Conservation (phyloP, 2,888 invertebrate genomes). For the Rosalia funebris region DNA sequence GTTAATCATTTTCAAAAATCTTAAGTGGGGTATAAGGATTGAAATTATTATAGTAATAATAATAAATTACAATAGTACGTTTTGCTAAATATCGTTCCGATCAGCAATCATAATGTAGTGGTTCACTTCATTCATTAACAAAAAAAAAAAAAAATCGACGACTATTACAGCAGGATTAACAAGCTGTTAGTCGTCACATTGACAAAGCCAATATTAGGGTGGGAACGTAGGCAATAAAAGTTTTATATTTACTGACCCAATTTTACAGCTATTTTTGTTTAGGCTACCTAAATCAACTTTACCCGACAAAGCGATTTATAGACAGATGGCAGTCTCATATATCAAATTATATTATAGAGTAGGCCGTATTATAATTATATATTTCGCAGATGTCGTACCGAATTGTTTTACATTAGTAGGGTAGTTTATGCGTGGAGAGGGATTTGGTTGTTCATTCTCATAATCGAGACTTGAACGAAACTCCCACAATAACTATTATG, state of each 20-base stretch:
- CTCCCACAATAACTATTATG: not conserved
- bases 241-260: conserved; percentile 4
- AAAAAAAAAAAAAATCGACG: too few species aligned
- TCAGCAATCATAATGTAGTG: too few species aligned
- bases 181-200: not conserved
- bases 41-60: too few species aligned
- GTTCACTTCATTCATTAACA: too few species aligned
- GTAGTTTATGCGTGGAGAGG: not conserved
- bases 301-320: conserved; percentile 2
- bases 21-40: too few species aligned
- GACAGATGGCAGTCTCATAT: conserved; percentile 21
- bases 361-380: not conserved
- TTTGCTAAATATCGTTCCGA: too few species aligned
- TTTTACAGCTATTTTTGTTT: conserved; percentile 9
- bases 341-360: not conserved
- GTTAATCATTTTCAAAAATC: too few species aligned
- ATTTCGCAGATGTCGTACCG: conserved; percentile 1
- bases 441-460: not conserved
- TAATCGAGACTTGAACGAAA: not conserved
- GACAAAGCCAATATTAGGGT: conserved; percentile 1
- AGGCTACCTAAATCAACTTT: conserved; percentile 13
- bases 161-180: not conserved
- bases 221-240: conserved; percentile 1
- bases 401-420: not conserved
- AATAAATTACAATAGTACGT: too few species aligned